phyloP scores from a whole-genome alignment of 2,888 invertebrate species.

The Drosophila parthenogenetica region DNA sequence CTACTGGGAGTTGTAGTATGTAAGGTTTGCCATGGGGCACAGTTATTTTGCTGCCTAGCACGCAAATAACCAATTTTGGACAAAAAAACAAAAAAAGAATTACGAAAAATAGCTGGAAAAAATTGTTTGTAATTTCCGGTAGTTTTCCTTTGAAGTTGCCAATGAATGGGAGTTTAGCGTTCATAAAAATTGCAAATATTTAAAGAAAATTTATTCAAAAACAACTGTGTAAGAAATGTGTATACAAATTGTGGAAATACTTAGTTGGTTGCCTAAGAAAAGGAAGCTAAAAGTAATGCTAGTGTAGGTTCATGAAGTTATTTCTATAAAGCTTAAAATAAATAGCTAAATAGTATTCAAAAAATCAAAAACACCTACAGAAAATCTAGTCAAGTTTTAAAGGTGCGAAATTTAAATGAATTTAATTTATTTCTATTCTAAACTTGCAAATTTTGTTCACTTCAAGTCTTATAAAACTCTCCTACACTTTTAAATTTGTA shows the following conservation, averaged over 20 bases:
- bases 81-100: slow-evolving; percentile 20
- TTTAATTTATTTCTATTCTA: not conserved
- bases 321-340: too few relatives aligned
- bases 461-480: too few relatives aligned
- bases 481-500: not conserved
- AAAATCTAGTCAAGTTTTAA: too few relatives aligned
- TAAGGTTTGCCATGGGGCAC: slow-evolving; percentile 3
- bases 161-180: slow-evolving; percentile 1
- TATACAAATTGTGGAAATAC: not conserved
- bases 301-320: not conserved
- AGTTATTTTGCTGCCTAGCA: slow-evolving; percentile 38
- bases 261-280: not conserved
- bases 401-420: too few relatives aligned
- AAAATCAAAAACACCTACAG: too few relatives aligned
- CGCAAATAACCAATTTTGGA: slow-evolving; percentile 69
- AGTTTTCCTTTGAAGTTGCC: slow-evolving; percentile 6
- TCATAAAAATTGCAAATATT: not conserved
- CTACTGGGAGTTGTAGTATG: too few relatives aligned
- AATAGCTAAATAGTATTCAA: too few relatives aligned
- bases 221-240: not conserved
- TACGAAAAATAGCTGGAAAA: not conserved
- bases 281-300: not conserved
- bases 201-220: not conserved
- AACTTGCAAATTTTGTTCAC: not conserved
- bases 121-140: slow-evolving; percentile 12